Base-by-base conservation (phyloP, 2,888 invertebrate species). In the Drosophila atripex region DNA sequence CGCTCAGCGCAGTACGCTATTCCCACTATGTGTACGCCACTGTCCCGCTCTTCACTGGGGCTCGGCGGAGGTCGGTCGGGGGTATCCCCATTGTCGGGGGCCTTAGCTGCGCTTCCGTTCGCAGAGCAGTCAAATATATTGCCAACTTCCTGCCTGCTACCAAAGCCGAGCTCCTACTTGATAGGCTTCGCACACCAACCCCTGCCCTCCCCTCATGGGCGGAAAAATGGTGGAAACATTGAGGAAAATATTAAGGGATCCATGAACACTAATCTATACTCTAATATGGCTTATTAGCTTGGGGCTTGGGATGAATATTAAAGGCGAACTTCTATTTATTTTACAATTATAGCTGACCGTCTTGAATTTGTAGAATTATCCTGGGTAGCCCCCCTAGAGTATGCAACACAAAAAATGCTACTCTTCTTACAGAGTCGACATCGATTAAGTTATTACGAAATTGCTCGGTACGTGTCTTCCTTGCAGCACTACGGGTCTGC, bases 381-480 rank as follows among this genome's bases (percentile, higher is more conserved):
- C 35, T 14, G 0, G 3, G 1, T 3, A 9, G 6, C 11, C 3
- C n/a, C 18, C n/a, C 9, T 3, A 47, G 30, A n/a, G 61, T 35
- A 43, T 53, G 18, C 3, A 11, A 46, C 32, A 61, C 32, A 61
- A 55, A 63, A 64, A 8, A 28, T 28, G 28, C 9, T 3, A 28
- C 9, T 9, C 28, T 28, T 28, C 76, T 76, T 1, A 73, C 52
- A 46, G 71, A 70, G 72, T 77, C 80, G 76, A 78, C 89, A 86
- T 87, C 89, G 88, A 88, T 89, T 88, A 88, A 88, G 89, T 88
- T 88, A 88, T 88, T 89, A 88, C 85, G 76, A 87, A 86, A 88
- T 70, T 86, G 78, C 80, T 65, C 74, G 78, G 71, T 80, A 83
- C 88, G 86, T 88, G 70, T 61, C 61, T 71, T 53, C 45, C 61